Evolutionary conservation across 2,888 invertebrate genomes (phyloP).

Genomic region (Carabus problematicus): DNA sequence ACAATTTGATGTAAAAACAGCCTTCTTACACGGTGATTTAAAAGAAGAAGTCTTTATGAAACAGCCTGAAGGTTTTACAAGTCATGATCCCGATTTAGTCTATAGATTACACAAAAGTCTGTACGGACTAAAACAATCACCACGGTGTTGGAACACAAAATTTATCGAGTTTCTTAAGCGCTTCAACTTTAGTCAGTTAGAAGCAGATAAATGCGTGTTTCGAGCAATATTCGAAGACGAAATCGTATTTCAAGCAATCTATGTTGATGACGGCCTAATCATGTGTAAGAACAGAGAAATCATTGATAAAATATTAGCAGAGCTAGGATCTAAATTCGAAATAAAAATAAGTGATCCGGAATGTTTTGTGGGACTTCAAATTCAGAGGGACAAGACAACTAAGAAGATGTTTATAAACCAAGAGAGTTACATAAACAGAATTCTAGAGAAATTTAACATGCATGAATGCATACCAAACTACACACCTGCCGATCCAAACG

Average conservation of each 20-base stretch:
- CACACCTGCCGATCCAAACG: conserved; percentile 40
- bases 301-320: conserved; percentile 12
- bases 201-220: conserved; percentile 30
- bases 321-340: neutral
- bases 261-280: conserved; percentile 33
- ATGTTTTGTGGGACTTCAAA: conserved; percentile 42
- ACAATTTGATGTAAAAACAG: conserved; percentile 42
- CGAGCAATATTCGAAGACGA: conserved; percentile 8
- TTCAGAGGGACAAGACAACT: conserved; percentile 27
- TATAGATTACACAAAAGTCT: conserved; percentile 38
- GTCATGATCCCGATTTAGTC: conserved; percentile 34
- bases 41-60: conserved; percentile 40
- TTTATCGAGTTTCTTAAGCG: conserved; percentile 16
- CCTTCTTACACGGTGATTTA: too few relatives aligned
- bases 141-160: conserved; percentile 13
- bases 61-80: conserved; percentile 22
- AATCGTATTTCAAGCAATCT: conserved; percentile 11
- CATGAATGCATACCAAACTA: conserved; percentile 25
- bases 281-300: conserved; percentile 13
- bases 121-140: conserved; percentile 45
- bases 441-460: conserved; percentile 38
- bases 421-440: conserved; percentile 30
- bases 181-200: conserved; percentile 22
- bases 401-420: conserved; percentile 31
- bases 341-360: conserved; percentile 6